Percentiles rank a stretch among this genome's conserved stretches.
Evolutionary conservation across 1,140 invertebrate genomes (phyloP).

Genomic region (Streblospio benedicti): DNA sequence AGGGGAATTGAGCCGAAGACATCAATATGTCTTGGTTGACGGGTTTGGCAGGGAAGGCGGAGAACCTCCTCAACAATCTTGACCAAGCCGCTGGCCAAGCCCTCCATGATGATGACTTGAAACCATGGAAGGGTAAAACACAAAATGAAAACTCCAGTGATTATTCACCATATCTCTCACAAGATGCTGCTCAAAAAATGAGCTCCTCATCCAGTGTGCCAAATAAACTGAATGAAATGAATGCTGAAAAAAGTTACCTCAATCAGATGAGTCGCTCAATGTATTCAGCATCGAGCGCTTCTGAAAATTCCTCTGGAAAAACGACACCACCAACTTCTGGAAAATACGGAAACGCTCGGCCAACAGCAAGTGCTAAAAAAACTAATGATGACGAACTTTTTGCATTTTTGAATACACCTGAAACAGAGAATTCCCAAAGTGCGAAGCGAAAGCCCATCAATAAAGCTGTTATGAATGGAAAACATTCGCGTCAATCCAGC

Average conservation of each 20-base stretch:
- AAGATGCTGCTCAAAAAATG: not conserved
- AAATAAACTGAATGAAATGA: constrained; percentile 17
- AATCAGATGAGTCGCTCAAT: constrained; percentile 7
- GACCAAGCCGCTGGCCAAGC: constrained; percentile 75
- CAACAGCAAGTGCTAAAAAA: constrained; percentile 15
- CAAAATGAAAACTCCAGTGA: not conserved
- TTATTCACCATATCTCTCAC: not conserved
- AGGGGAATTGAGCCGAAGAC: too few relatives aligned
- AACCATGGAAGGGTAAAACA: not conserved
- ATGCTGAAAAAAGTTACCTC: constrained; percentile 9
- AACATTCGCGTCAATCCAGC: constrained; percentile 7
- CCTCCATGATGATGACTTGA: constrained; percentile 2
- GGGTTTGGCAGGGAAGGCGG: constrained; percentile 72
- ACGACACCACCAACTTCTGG: not conserved
- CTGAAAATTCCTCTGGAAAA: too few relatives aligned
- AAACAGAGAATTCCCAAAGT: constrained; percentile 18
- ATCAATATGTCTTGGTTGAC: constrained; percentile 70
- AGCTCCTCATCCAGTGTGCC: constrained; percentile 22
- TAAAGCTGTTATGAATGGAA: not conserved
- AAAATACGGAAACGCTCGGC: not conserved
- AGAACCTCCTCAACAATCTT: constrained; percentile 72
- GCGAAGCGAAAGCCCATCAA: not conserved
- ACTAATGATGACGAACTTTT: constrained; percentile 51
- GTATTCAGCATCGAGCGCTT: not conserved
- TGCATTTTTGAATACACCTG: constrained; percentile 47